phyloP scores from a whole-genome alignment of 2,888 invertebrate species.

The Rhopalosiphum nymphaeae region DNA sequence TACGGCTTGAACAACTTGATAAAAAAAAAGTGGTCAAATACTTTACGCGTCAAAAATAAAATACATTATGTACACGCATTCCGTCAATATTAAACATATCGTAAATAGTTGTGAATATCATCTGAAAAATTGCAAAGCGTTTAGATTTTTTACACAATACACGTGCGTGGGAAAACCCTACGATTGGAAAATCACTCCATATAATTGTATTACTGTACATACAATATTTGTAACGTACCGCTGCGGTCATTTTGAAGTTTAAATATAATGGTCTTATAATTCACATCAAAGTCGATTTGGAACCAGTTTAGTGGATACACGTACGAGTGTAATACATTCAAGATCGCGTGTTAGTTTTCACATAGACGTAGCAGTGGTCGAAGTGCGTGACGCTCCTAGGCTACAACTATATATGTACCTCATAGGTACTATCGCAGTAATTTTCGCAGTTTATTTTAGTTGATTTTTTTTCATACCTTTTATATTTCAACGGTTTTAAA shows the following conservation, averaged over 20 bases:
- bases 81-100: not conserved
- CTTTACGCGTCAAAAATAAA: not conserved
- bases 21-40: not conserved
- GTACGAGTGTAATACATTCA: not conserved
- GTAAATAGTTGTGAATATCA: constrained; percentile 6
- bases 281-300: not conserved
- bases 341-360: constrained; percentile 35
- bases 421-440: not conserved
- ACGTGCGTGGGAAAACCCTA: not conserved
- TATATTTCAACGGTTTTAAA: not conserved
- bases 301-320: constrained; percentile 28
- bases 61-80: not conserved
- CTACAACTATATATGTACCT: not conserved
- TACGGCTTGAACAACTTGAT: not conserved
- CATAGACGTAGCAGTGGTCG: constrained; percentile 29
- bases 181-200: not conserved
- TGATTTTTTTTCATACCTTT: not conserved
- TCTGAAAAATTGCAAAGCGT: not conserved
- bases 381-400: not conserved
- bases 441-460: not conserved
- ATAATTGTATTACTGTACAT: not conserved
- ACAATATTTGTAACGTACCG: not conserved
- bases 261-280: not conserved
- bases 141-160: not conserved
- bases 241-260: not conserved